Base-by-base conservation (phyloP, 2,113 vertebrate species). In the Pteropus alecto region DNA sequence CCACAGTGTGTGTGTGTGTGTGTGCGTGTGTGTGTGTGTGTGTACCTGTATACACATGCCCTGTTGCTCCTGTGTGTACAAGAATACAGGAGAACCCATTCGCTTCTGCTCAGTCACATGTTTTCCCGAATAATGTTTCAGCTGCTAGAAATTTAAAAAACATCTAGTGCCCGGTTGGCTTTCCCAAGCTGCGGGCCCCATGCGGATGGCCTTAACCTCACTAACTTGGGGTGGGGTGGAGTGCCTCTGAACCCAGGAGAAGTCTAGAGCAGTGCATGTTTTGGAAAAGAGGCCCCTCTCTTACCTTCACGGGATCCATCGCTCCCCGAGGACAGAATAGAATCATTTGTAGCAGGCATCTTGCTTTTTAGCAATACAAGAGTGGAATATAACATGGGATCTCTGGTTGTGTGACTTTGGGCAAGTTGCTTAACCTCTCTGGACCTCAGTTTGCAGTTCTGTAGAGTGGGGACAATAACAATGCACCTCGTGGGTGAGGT, bases 151-250 rank as follows among this genome's bases (percentile, higher is more conserved):
- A 76, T 16, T 76, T 70, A 33, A 82, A 43, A 86, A 68, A 85
- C 78, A 35, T 14, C 51, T 5, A 33, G 51, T 9, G 30, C 74
- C 85, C 48, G 24, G 58, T 46, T 67, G 61, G 18, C 51, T 90
- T 70, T 73, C 48, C 84, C 41, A 46, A 68, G 6, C 35, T 11
- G 35, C 30, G 16, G 15, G 16, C 14, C 16, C 28, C 26, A 21
- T 0, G 3, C 46, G 13, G 5, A 35, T 21, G 30, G 51, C n/a
- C 56, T 51, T 61, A 10, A 63, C 85, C 30, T 74, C 41, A 4
- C 46, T 26, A 13, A 5, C 0, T 26, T 33, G 3, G 21, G 6
- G 15, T 3, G 16, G 11, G 18, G 2, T 10, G 30, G 9, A 22
- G 1, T 61, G 18, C 19, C 85, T 73, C 68, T 46, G 35, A 60